phyloP scores from a whole-genome alignment of 1,140 invertebrate species.

The Zaprionus tsacasi region DNA sequence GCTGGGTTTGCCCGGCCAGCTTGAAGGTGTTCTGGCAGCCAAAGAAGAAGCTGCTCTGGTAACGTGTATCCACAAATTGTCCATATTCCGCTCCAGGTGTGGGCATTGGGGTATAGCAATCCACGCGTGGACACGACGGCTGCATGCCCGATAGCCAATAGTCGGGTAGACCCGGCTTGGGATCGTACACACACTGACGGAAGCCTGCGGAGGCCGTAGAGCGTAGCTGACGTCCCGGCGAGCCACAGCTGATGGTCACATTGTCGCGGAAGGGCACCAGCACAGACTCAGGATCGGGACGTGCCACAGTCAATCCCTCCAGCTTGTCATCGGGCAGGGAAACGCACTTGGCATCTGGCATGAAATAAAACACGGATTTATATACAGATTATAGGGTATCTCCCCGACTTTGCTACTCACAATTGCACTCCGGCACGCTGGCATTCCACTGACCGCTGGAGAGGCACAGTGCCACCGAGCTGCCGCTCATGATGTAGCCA shows the following conservation, averaged over 20 bases:
- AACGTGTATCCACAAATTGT: constrained; percentile 93
- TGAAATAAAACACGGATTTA: constrained; percentile 52
- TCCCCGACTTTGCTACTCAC: constrained; percentile 85
- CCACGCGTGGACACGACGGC: constrained; percentile 93
- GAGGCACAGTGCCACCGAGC: constrained; percentile 92
- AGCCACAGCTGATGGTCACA: constrained; percentile 92
- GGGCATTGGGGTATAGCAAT: constrained; percentile 94
- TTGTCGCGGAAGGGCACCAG: constrained; percentile 95
- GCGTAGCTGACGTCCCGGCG: constrained; percentile 90
- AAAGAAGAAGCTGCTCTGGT: constrained; percentile 97
- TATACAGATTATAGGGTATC: not conserved
- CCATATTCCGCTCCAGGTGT: constrained; percentile 97
- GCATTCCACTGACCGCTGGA: constrained; percentile 97
- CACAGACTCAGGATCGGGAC: constrained; percentile 91
- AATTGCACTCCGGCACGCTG: constrained; percentile 95
- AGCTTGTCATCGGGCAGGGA: constrained; percentile 94
- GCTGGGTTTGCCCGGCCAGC: constrained; percentile 95
- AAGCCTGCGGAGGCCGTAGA: constrained; percentile 92
- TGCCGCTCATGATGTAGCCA: constrained; percentile 96
- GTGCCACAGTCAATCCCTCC: constrained; percentile 91
- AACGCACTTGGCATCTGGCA: constrained; percentile 93
- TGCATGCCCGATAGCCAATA: constrained; percentile 96
- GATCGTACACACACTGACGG: constrained; percentile 98
- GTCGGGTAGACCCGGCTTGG: constrained; percentile 93
- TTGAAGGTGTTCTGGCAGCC: constrained; percentile 98